These are phyloP conservation scores for Drosophila rubida DNA, from an alignment of 2,888 invertebrate species.

Conservation along the genomic window DNA sequence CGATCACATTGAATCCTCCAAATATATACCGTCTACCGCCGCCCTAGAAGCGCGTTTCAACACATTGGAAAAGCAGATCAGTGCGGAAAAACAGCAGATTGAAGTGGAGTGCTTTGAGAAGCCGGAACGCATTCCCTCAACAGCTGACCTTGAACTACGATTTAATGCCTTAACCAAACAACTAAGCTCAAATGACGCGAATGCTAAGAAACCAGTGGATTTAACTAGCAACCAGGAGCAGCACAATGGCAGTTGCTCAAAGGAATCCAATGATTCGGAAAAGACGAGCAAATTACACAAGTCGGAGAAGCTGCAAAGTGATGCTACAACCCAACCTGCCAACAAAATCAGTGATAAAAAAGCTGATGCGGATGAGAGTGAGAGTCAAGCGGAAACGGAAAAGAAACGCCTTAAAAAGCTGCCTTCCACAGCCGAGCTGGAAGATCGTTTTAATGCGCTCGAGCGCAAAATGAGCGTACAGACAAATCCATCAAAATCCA, in stretches of 20 bases:
- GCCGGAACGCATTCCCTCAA: slow-evolving; percentile 66
- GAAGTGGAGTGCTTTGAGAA: slow-evolving; percentile 32
- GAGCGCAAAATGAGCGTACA: slow-evolving; percentile 67
- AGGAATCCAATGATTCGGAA: slow-evolving; percentile 36
- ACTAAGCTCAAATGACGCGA: slow-evolving; percentile 55
- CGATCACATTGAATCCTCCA: slow-evolving; percentile 31
- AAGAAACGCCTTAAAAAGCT: slow-evolving; percentile 63
- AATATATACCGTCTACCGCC: slow-evolving; percentile 75
- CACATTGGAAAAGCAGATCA: slow-evolving; percentile 61
- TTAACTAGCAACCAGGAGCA: slow-evolving; percentile 38
- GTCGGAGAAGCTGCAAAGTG: slow-evolving; percentile 24
- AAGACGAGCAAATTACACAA: slow-evolving; percentile 39
- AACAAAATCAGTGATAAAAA: slow-evolving; percentile 19
- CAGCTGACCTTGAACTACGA: slow-evolving; percentile 68
- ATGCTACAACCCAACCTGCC: slow-evolving; percentile 23
- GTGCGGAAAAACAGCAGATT: slow-evolving; percentile 55
- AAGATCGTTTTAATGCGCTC: slow-evolving; percentile 77
- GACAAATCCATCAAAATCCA: slow-evolving; percentile 57
- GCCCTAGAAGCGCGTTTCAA: slow-evolving; percentile 61
- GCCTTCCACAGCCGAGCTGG: slow-evolving; percentile 77
- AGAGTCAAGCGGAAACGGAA: slow-evolving; percentile 9
- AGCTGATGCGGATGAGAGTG: slow-evolving; percentile 13
- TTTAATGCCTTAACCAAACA: slow-evolving; percentile 66
- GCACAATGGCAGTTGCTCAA: slow-evolving; percentile 28
- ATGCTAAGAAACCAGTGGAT: slow-evolving; percentile 59